These are phyloP conservation scores for Arvicanthis niloticus DNA, from an alignment of 2,113 vertebrate genomes.

Conservation along the genomic window DNA sequence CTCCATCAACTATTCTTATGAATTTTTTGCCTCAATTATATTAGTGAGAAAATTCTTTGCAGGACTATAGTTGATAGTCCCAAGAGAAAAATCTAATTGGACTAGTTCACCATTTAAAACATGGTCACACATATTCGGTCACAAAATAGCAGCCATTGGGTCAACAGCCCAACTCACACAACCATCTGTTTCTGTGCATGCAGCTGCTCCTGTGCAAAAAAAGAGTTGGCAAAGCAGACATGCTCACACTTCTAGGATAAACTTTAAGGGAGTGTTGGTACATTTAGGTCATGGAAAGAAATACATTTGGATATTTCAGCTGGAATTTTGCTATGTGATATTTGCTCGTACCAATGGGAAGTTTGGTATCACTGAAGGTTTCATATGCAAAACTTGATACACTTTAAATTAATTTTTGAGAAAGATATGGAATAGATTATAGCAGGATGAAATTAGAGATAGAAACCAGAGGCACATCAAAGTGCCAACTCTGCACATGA, in stretches of 20 bases:
- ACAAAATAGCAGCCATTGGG: neutral
- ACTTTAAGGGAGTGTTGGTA: neutral
- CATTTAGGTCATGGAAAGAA: neutral
- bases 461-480: neutral
- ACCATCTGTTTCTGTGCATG: neutral
- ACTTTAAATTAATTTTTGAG: constrained; percentile 46
- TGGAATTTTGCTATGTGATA: neutral
- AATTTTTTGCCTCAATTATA: neutral
- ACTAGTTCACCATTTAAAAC: neutral
- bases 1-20: neutral
- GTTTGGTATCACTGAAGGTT: neutral
- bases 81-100: constrained; percentile 53
- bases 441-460: neutral
- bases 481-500: neutral
- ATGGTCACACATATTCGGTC: neutral
- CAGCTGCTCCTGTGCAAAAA: neutral
- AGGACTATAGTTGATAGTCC: neutral
- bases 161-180: neutral
- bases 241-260: neutral
- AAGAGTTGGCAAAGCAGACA: neutral
- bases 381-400: neutral
- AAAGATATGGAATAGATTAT: neutral
- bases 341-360: neutral
- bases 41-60: constrained; percentile 9
- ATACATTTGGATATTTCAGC: neutral